Base-by-base conservation (phyloP, 2,888 invertebrate genomes). In the Acheta domesticus region DNA sequence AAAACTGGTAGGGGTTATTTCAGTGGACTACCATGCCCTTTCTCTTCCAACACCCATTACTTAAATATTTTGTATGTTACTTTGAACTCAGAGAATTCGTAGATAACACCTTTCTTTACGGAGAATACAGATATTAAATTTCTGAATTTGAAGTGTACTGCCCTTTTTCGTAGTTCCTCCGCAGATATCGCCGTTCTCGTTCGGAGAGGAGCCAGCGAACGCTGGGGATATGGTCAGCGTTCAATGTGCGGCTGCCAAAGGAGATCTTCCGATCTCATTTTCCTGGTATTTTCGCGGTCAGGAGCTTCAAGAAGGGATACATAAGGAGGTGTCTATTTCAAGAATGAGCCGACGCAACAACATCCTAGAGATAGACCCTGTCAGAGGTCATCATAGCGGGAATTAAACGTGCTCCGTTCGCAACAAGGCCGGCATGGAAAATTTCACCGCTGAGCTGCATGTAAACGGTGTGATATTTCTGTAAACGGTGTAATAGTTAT, bases 361-460 rank as follows among this genome's bases (percentile, higher is more conserved):
- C 83, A 88, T 89, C 82, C 86, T 90, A 77, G 88, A 86, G 83
- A 89, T 90, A 82, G 89, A 89, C 81, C 86, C 88, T 21, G 89
- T 89, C 16, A 86, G 87, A 81, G 88, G 88, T 49, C 89, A 86
- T 19, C 94, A 94, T 86, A 91, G 91, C 82, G 95, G 95, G 83
- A 88, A 91, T 80, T 95, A 93, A 85, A 92, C 93, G 83, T 95
- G 94, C 86, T 89, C 89, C 79, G 93, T 91, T 19, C 87, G 87
- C 78, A 94, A 94, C 86, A 87, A 88, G 83, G 93, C 93, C 74
- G 94, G 93, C 81, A 87, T 89, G 82, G 89, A 91, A 76, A 90
- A 90, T 84, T 91, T 91, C 85, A 91, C 92, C 8, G 89, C 93
- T 77, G 88, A 89, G 84, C 89, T 94, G 84, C 88, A 89, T 83